These are phyloP conservation scores for Hypsibius dujardini DNA, from an alignment of 1,140 invertebrate species.

Conservation along the genomic window DNA sequence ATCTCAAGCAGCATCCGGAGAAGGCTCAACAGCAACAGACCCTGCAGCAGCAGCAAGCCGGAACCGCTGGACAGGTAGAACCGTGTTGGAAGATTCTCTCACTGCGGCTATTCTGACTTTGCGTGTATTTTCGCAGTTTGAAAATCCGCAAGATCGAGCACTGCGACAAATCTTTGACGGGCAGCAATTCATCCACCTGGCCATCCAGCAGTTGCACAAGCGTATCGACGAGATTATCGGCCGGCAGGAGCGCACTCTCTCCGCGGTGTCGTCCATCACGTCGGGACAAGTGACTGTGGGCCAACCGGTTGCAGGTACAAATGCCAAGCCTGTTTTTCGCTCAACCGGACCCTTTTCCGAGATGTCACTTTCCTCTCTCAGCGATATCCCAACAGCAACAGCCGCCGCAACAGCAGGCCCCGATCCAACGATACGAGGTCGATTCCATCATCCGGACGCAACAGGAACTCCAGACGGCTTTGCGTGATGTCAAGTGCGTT, in stretches of 20 bases:
- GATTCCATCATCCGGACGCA: conserved; percentile 64
- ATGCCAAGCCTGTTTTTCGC: too few species aligned
- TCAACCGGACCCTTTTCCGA: too few species aligned
- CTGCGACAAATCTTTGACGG: conserved; percentile 77
- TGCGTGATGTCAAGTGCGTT: conserved; percentile 52
- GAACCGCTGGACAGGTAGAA: conserved; percentile 30
- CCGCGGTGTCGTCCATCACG: conserved; percentile 45
- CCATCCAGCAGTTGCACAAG: conserved; percentile 51
- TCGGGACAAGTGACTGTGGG: conserved; percentile 18
- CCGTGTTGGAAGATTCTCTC: too few species aligned
- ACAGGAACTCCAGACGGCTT: conserved; percentile 53
- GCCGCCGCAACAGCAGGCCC: conserved; percentile 22
- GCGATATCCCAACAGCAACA: not conserved
- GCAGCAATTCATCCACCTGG: conserved; percentile 63
- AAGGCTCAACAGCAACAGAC: conserved; percentile 25
- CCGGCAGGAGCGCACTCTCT: conserved; percentile 56
- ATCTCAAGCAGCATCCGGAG: conserved; percentile 31
- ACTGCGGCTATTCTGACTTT: too few species aligned
- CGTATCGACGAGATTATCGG: conserved; percentile 81
- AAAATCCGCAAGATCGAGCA: conserved; percentile 70
- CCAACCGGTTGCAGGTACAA: too few species aligned
- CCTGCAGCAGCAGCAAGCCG: conserved; percentile 25
- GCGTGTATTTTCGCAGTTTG: conserved; percentile 41
- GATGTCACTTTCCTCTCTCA: too few species aligned
- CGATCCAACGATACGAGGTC: conserved; percentile 61